Percentiles rank a stretch among this genome's conserved stretches.
Conservation (phyloP, 2,797 vertebrate species). For the Phylloscopus collybita region DNA sequence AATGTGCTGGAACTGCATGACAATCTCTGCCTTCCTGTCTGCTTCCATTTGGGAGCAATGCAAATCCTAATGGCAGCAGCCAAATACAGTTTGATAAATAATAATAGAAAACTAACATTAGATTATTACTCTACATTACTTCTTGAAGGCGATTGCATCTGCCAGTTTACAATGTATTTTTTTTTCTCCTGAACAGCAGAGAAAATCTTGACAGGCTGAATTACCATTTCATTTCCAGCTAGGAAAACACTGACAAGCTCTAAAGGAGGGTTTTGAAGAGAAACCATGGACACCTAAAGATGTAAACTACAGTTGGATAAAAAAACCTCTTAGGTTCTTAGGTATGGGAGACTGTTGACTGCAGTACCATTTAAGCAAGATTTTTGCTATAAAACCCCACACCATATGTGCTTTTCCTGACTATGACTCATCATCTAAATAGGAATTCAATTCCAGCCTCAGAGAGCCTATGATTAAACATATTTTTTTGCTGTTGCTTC, state of each 20-base stretch:
- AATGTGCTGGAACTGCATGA: conserved; percentile 50
- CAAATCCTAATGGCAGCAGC: conserved; percentile 41
- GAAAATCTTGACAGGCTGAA: conserved; percentile 36
- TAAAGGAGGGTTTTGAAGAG: conserved; percentile 21
- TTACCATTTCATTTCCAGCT: conserved; percentile 28
- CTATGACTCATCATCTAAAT: conserved; percentile 4
- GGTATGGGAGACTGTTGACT: background rate
- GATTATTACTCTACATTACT: conserved; percentile 45
- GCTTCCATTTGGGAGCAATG: conserved; percentile 45
- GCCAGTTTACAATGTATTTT: background rate
- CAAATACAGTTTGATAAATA: conserved; percentile 75
- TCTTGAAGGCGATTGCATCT: conserved; percentile 37
- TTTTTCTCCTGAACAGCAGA: background rate
- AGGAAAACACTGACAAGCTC: conserved; percentile 12
- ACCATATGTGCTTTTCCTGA: conserved; percentile 1
- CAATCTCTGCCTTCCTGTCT: conserved; percentile 29
- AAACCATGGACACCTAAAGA: conserved; percentile 1
- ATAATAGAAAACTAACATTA: conserved; percentile 54
- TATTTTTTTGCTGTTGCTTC: conserved; percentile 5
- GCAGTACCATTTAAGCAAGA: background rate
- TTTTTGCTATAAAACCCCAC: background rate
- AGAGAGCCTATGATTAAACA: background rate
- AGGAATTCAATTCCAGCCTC: background rate
- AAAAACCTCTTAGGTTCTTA: background rate
- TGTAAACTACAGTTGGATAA: background rate